Evolutionary conservation across 1,140 invertebrate genomes (phyloP), one percentile per base, ranked within the genome.

Genomic region (Drosophila erecta): DNA sequence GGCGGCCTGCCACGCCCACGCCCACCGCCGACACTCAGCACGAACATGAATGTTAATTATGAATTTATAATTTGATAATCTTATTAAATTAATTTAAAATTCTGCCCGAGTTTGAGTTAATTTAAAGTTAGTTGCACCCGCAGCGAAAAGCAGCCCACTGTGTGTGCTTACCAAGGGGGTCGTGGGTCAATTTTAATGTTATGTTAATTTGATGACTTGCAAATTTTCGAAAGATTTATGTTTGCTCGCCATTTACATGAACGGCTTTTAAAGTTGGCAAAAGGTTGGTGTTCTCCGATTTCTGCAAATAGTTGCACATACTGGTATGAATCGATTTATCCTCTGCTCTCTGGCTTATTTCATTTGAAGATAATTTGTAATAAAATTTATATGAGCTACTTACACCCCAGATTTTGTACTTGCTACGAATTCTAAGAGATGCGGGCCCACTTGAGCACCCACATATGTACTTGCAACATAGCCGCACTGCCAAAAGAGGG

Each of bases 21-120:
- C 14, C 24, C 37, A 7, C 24, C 20, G 11, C 30, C 41, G 15
- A 10, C 41, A 30, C 27, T 49, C 50, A 27, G 22, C 64, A 24
- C 30, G 27, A 41, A 60, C 79, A 79, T 87, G 84, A 89, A 87
- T 87, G 80, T 83, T 87, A 87, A 87, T 87, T 87, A 87, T 89
- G 83, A 87, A 87, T 87, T 89, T 73, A 76, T 87, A 87, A 87
- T 87, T 87, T 87, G 83, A 89, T 87, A 87, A 87, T 87, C 83
- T 79, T 83, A 87, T 89, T 89, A 89, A 87, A 87, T 87, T 87
- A 89, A 87, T 87, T 87, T 83, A 58, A 87, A 87, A 87, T 87
- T 87, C 83, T 89, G 67, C 58, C 49, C 67, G 56, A 86, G 81
- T 85, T 86, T 83, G 79, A 87, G 83, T 87, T 76, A 87, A 86